A percentile compares a stretch with the other conserved stretches of the same genome.
phyloP scores from a whole-genome alignment of 1,140 invertebrate species.

The Mesaphorura yosii region DNA sequence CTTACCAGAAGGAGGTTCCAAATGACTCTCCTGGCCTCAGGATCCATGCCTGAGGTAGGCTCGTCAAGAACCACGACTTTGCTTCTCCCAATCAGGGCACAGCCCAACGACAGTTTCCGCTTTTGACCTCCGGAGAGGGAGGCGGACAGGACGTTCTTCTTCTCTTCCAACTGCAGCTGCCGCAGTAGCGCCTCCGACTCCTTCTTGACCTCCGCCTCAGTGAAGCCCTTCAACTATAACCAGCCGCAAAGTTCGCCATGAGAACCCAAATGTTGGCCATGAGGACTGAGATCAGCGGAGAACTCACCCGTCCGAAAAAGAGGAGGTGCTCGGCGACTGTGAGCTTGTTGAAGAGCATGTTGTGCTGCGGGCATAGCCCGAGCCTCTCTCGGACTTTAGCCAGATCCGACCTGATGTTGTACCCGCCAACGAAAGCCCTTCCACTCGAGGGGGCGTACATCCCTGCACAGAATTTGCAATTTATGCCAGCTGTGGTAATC shows the following conservation, averaged over 20 bases:
- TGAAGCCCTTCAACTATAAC: conserved; percentile 22
- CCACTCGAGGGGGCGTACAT: conserved; percentile 50
- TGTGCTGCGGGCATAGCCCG: conserved; percentile 88
- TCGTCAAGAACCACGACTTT: conserved; percentile 32
- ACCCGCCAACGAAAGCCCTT: conserved; percentile 51
- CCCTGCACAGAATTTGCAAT: conserved; percentile 36
- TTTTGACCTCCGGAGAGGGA: conserved; percentile 76
- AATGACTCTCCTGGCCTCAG: conserved; percentile 44
- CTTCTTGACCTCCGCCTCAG: conserved; percentile 1
- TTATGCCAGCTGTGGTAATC: background rate
- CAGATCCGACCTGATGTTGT: conserved; percentile 50
- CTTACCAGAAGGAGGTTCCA: conserved; percentile 42
- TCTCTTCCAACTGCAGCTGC: conserved; percentile 47
- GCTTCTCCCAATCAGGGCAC: conserved; percentile 58
- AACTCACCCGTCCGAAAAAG: conserved; percentile 60
- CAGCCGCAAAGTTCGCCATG: background rate
- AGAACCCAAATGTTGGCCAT: too few species aligned
- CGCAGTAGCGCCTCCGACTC: conserved; percentile 10
- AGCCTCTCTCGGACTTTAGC: conserved; percentile 52
- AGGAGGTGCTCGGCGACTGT: conserved; percentile 79
- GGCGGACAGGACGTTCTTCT: conserved; percentile 51
- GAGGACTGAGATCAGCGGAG: background rate
- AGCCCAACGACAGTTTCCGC: conserved; percentile 69
- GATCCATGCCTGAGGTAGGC: conserved; percentile 46
- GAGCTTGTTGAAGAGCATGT: conserved; percentile 79